Evolutionary conservation across 1,140 invertebrate species (phyloP).

Genomic region (Neodiprion virginianus): DNA sequence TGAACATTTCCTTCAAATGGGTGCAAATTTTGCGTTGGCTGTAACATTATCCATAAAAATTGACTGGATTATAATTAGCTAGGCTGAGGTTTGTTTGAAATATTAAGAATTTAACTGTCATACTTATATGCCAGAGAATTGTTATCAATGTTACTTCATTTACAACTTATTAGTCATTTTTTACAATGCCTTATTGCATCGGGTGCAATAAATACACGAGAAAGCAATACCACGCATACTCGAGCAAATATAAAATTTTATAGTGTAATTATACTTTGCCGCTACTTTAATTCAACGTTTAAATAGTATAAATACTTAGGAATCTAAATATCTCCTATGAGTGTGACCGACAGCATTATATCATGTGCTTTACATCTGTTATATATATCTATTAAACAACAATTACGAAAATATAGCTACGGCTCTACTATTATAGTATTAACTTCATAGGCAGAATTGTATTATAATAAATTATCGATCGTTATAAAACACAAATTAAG

Average conservation of each 20-base stretch:
- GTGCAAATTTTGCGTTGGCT: not conserved
- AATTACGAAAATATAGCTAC: not conserved
- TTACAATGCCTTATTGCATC: not conserved
- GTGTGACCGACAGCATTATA: slow-evolving; percentile 3
- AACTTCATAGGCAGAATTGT: not conserved
- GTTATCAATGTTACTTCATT: not conserved
- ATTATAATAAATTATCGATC: not conserved
- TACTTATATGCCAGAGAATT: not conserved
- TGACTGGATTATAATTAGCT: no score
- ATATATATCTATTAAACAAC: not conserved
- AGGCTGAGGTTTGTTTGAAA: not conserved
- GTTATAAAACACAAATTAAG: not conserved
- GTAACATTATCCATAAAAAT: not conserved
- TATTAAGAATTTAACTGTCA: not conserved
- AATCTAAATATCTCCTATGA: not conserved
- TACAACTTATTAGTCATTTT: not conserved
- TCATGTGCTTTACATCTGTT: slow-evolving; percentile 5
- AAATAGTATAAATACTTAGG: not conserved
- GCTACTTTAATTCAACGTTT: no score
- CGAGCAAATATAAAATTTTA: not conserved
- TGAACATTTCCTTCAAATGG: no score
- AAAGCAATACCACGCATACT: not conserved
- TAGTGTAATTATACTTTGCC: not conserved
- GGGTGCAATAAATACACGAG: not conserved
- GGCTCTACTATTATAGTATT: slow-evolving; percentile 7